phyloP scores from a whole-genome alignment of 1,140 invertebrate species.

The Apis laboriosa region DNA sequence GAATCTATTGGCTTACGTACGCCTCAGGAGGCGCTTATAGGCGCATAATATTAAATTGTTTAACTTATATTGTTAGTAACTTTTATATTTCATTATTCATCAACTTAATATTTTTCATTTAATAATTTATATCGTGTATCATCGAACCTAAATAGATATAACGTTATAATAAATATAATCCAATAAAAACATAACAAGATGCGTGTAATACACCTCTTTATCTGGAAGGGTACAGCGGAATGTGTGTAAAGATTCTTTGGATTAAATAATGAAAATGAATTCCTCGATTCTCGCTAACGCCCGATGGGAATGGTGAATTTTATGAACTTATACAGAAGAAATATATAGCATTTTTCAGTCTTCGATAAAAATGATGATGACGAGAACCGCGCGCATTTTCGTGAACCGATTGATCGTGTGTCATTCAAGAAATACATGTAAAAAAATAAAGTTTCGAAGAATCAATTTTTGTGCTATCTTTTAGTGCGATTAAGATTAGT shows the following conservation, averaged over 20 bases:
- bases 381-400: constrained; percentile 36
- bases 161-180: constrained; percentile 54
- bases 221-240: constrained; percentile 35
- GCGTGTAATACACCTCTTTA: constrained; percentile 34
- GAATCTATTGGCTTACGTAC: constrained; percentile 76
- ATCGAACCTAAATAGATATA: constrained; percentile 52
- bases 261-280: background rate
- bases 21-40: constrained; percentile 65
- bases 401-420: constrained; percentile 9
- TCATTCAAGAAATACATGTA: constrained; percentile 27
- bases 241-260: constrained; percentile 40
- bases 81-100: constrained; percentile 56
- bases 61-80: constrained; percentile 63
- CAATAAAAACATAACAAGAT: constrained; percentile 45
- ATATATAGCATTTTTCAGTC: constrained; percentile 69
- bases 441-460: constrained; percentile 53
- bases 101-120: constrained; percentile 28
- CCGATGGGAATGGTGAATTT: constrained; percentile 18
- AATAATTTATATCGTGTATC: constrained; percentile 44
- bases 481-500: constrained; percentile 19
- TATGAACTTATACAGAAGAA: constrained; percentile 3
- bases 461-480: constrained; percentile 24
- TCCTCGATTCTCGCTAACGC: constrained; percentile 19
- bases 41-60: constrained; percentile 64
- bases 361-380: constrained; percentile 67